Evolutionary conservation across 2,888 invertebrate species (phyloP), one percentile per base, ranked within the genome.

Genomic region (Volucella bombylans): DNA sequence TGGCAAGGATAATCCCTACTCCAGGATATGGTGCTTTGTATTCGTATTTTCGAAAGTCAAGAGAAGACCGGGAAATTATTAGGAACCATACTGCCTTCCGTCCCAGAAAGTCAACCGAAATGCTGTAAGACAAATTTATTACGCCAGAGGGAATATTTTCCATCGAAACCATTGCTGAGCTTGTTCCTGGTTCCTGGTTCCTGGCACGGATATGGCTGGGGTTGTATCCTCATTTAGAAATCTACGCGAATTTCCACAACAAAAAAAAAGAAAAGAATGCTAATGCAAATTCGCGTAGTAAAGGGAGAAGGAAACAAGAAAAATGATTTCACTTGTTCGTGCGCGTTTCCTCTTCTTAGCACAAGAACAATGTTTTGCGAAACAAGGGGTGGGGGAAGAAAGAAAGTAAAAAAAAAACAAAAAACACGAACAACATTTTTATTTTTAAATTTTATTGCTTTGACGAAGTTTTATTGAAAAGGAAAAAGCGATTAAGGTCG

Each of bases 71-170:
- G n/a, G 50, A 18, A 39, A 69, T 50, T 68, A 77, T 68, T 74
- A 61, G 41, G 15, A 45, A 59, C 49, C 50, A 43, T 31, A 31
- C 31, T 31, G 31, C 31, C 31, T 6, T 31, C 31, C 64, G 38
- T 38, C 43, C 15, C 47, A n/a, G n/a, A 69, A 43, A 77, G 64
- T 77, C 55, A 72, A 31, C 41, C 47, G 73, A 31, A 82, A 78
- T 68, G 72, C 57, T 78, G 62, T 50, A 64, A 78, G 65, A 69
- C 68, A 82, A 82, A 79, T 82, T 77, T 77, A 82, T 72, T 71
- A 72, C 31, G 64, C 65, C 39, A 41, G 14, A 9, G 65, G 49
- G 38, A 61, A 65, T 54, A 78, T 62, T 59, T 69, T 57, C 15
- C 15, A 31, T 31, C 31, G 31, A 6, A 31, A 31, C 31, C 31